phyloP scores from a whole-genome alignment of 1,140 invertebrate species.

The Bombus turneri region DNA sequence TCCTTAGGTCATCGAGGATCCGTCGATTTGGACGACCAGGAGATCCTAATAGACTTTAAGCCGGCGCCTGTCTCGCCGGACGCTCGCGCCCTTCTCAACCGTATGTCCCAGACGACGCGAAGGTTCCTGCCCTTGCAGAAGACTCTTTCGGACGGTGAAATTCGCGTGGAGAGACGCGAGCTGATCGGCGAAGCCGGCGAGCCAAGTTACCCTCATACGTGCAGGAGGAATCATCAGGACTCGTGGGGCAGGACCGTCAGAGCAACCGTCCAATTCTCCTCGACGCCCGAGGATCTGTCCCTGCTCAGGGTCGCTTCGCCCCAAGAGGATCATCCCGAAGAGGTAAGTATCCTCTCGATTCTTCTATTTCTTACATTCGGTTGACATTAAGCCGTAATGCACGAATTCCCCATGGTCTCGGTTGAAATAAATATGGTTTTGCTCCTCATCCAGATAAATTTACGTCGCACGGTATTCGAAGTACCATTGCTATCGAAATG shows the following conservation, averaged over 20 bases:
- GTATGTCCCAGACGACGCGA: slow-evolving; percentile 81
- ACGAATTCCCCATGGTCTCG: too few species aligned
- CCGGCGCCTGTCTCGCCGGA: slow-evolving; percentile 86
- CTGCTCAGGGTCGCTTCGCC: slow-evolving; percentile 73
- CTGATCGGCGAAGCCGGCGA: slow-evolving; percentile 78
- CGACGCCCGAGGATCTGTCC: slow-evolving; percentile 80
- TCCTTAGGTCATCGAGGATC: slow-evolving; percentile 63
- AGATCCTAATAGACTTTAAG: slow-evolving; percentile 94
- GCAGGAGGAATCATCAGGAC: slow-evolving; percentile 79
- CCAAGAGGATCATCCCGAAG: slow-evolving; percentile 78
- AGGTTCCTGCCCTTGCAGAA: slow-evolving; percentile 87
- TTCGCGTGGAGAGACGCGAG: slow-evolving; percentile 85
- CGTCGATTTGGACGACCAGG: slow-evolving; percentile 86
- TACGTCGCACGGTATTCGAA: too few species aligned
- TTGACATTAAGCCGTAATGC: too few species aligned
- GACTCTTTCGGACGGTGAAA: slow-evolving; percentile 91
- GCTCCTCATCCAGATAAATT: too few species aligned
- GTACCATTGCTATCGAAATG: too few species aligned
- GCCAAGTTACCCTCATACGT: slow-evolving; percentile 80
- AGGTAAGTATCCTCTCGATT: slow-evolving; percentile 62
- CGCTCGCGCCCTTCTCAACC: slow-evolving; percentile 82
- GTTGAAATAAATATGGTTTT: too few species aligned
- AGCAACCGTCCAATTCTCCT: slow-evolving; percentile 80
- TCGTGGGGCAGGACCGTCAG: slow-evolving; percentile 77
- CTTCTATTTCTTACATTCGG: too few species aligned